These are phyloP conservation scores for Paramuricea clavata DNA, from an alignment of 92 coral and sea anemone species.

Conservation along the genomic window DNA sequence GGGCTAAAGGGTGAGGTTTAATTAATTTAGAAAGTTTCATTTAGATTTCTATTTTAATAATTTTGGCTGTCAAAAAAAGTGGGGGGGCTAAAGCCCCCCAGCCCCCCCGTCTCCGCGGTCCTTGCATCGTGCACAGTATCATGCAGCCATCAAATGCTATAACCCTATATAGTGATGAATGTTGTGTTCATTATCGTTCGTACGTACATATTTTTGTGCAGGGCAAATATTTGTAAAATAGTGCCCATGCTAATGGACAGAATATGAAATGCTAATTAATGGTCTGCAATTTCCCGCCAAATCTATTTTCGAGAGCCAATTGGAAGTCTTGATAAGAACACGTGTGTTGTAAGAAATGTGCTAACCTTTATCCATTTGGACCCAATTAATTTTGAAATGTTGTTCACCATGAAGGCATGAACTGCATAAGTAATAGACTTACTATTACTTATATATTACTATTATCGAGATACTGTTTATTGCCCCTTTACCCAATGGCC, in stretches of 20 bases:
- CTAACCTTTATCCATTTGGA: background rate
- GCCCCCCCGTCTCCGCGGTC: background rate
- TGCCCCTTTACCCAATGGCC: too few relatives aligned
- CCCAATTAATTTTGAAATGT: background rate
- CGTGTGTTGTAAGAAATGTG: background rate
- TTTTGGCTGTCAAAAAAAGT: too few relatives aligned
- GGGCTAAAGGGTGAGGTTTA: too few relatives aligned
- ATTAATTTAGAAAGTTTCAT: too few relatives aligned
- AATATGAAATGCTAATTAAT: too few relatives aligned
- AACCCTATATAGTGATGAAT: background rate
- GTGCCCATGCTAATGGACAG: background rate
- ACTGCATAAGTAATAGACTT: background rate
- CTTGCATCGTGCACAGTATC: background rate
- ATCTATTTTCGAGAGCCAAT: background rate
- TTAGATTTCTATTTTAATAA: too few relatives aligned
- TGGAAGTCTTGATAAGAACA: background rate
- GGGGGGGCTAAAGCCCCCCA: too few relatives aligned
- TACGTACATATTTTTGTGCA: background rate
- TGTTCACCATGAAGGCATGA: background rate
- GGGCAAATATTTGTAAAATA: too few relatives aligned
- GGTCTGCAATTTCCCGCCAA: background rate
- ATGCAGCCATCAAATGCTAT: background rate
- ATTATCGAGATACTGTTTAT: too few relatives aligned
- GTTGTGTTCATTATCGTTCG: background rate
- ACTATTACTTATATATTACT: too few relatives aligned